Evolutionary conservation across 2,113 vertebrate species (phyloP).

Genomic region (Lagopus leucura): DNA sequence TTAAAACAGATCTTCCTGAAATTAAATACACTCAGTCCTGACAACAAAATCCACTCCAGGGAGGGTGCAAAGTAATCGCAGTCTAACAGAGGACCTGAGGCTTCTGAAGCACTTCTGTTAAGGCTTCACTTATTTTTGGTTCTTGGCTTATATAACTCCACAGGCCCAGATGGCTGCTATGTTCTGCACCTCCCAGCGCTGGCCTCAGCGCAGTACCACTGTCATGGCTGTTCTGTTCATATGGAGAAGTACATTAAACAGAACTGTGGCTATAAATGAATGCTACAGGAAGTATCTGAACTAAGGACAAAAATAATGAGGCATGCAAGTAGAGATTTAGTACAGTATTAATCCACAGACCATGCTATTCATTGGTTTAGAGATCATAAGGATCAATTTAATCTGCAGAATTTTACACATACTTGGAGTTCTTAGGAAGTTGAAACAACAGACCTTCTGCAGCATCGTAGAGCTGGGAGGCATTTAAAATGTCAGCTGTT

Average conservation of each 20-base stretch:
- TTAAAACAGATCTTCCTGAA: not conserved
- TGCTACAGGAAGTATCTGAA: not conserved
- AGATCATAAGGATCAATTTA: constrained; percentile 30
- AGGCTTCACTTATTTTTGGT: not conserved
- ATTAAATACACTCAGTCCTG: not conserved
- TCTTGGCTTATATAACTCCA: not conserved
- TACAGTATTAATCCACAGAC: constrained; percentile 10
- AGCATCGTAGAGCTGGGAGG: not conserved
- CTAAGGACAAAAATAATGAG: not conserved
- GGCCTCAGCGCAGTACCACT: not conserved
- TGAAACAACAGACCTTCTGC: not conserved
- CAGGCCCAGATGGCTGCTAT: not conserved
- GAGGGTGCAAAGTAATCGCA: not conserved
- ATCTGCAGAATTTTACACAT: constrained; percentile 47
- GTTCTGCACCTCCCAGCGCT: not conserved
- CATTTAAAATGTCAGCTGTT: not conserved
- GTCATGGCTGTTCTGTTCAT: not conserved
- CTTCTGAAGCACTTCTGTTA: not conserved
- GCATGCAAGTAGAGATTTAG: not conserved
- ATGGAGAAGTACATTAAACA: not conserved
- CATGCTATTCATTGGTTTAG: not conserved
- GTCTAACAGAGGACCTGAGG: not conserved
- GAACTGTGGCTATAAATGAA: not conserved
- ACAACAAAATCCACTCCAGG: not conserved
- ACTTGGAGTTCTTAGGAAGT: constrained; percentile 33